A percentile compares a stretch with the other conserved stretches of the same genome.
Conservation (phyloP, 1,140 invertebrate species). For the Drosophila orosa region DNA sequence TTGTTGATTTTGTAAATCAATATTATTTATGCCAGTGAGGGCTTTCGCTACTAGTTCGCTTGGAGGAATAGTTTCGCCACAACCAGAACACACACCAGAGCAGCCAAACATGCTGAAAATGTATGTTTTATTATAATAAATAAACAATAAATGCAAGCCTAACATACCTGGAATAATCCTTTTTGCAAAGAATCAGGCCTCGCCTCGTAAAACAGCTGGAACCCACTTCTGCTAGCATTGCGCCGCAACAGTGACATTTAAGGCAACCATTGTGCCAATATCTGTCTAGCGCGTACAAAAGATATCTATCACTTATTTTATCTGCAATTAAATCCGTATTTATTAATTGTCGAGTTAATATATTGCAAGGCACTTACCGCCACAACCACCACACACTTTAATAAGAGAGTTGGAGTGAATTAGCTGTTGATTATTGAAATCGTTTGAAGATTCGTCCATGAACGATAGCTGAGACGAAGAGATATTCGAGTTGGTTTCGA, state of each 20-base stretch:
- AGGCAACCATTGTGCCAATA: slow-evolving; percentile 97
- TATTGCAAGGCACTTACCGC: slow-evolving; percentile 63
- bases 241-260: slow-evolving; percentile 95
- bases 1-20: slow-evolving; percentile 84
- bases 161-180: slow-evolving; percentile 95
- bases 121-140: slow-evolving; percentile 24
- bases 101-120: slow-evolving; percentile 95
- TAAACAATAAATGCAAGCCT: accelerated
- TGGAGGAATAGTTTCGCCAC: slow-evolving; percentile 94
- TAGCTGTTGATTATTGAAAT: slow-evolving; percentile 83
- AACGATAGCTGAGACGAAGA: slow-evolving; percentile 79
- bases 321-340: slow-evolving; percentile 78
- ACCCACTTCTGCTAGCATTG: slow-evolving; percentile 94
- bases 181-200: slow-evolving; percentile 96
- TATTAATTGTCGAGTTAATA: slow-evolving; percentile 7
- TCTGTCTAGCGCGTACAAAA: slow-evolving; percentile 94
- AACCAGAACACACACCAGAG: slow-evolving; percentile 93
- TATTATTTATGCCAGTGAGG: slow-evolving; percentile 84
- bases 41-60: slow-evolving; percentile 96
- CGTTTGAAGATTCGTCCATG: slow-evolving; percentile 83
- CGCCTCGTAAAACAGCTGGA: slow-evolving; percentile 95
- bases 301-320: slow-evolving; percentile 94
- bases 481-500: slow-evolving; percentile 74
- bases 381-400: slow-evolving; percentile 88
- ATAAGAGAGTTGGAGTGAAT: slow-evolving; percentile 87